A percentile compares a stretch with the other conserved stretches of the same genome.
These are phyloP conservation scores for Trogon surrucura DNA, from an alignment of 2,113 vertebrate genomes.

Conservation along the genomic window DNA sequence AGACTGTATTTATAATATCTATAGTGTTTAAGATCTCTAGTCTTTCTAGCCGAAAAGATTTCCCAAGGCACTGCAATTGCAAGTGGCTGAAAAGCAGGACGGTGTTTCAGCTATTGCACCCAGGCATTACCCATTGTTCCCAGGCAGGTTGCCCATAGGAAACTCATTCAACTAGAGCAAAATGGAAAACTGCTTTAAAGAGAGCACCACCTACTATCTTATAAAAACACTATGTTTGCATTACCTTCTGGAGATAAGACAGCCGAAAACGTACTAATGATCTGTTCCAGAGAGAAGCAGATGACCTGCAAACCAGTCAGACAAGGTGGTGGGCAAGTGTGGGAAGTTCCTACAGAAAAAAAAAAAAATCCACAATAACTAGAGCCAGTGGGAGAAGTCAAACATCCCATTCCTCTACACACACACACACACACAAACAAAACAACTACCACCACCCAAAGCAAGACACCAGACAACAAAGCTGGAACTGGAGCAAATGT, in stretches of 20 bases:
- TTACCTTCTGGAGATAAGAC: background rate
- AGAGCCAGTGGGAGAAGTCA: background rate
- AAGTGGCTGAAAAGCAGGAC: background rate
- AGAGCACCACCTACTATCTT: background rate
- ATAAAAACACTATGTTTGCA: background rate
- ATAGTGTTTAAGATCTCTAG: background rate
- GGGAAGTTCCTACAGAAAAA: background rate
- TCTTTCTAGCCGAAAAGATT: background rate
- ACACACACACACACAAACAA: no score
- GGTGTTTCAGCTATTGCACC: background rate
- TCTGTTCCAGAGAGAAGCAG: background rate
- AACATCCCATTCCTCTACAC: background rate
- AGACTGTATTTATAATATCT: background rate
- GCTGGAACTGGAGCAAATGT: background rate
- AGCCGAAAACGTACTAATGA: background rate
- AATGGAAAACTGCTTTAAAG: background rate
- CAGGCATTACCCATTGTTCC: background rate
- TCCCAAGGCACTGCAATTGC: background rate
- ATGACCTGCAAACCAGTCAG: background rate
- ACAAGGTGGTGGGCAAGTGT: background rate
- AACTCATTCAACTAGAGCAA: background rate
- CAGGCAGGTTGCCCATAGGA: background rate
- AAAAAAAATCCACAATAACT: background rate
- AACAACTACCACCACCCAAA: background rate
- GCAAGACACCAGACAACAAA: background rate